These are phyloP conservation scores for Adelges cooleyi DNA, from an alignment of 1,140 invertebrate genomes.

Conservation along the genomic window DNA sequence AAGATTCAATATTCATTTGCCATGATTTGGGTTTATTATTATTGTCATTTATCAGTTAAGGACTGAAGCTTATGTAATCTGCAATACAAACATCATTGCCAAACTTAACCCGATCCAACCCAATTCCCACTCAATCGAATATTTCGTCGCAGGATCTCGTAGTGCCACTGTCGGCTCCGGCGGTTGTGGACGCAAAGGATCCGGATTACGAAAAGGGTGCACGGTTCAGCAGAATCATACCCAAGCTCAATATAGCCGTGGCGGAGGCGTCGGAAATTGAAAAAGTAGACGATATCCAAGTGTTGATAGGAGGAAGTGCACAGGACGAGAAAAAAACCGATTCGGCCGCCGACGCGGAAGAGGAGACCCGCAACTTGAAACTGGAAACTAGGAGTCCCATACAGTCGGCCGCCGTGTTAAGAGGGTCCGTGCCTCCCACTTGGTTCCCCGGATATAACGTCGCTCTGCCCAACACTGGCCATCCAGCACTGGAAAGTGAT, in stretches of 20 bases:
- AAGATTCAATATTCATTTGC: no score
- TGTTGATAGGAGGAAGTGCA: neutral
- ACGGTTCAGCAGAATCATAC: neutral
- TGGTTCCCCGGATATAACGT: conserved; percentile 19
- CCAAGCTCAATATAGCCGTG: neutral
- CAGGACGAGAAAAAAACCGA: neutral
- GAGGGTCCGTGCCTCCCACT: neutral
- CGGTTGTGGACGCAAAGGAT: neutral
- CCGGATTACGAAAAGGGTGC: conserved; percentile 8
- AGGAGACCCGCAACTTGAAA: neutral
- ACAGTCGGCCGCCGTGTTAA: neutral
- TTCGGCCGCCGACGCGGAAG: neutral
- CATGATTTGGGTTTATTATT: no score
- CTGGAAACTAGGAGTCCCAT: neutral
- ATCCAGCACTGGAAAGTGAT: neutral
- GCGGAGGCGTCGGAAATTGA: neutral
- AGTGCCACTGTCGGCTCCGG: neutral
- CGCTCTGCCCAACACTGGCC: neutral
- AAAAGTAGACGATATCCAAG: neutral
- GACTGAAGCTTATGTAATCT: no score
- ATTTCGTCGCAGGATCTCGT: conserved; percentile 4
- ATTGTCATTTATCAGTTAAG: no score
- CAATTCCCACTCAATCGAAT: no score
- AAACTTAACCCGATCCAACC: no score
- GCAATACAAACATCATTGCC: no score